Base-by-base conservation (phyloP, 1,140 invertebrate species). In the Procambarus clarkii region DNA sequence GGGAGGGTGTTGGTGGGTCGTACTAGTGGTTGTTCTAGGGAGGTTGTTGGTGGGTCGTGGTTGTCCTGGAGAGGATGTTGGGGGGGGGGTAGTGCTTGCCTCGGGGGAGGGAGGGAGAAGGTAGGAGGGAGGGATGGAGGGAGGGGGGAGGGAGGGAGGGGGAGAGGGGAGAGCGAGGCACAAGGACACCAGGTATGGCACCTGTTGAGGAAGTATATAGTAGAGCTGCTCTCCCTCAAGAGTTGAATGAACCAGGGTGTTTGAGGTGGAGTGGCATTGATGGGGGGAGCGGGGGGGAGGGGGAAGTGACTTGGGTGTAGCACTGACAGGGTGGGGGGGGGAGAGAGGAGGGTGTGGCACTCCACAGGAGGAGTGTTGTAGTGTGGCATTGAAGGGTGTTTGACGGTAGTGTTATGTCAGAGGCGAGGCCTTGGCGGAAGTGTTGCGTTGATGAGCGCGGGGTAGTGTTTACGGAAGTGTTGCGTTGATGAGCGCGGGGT, bases 231-330 rank as follows among this genome's bases (percentile, higher is more conserved):
- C 60, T 64, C 60, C 18, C 15, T 15, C 13, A n/a, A 0, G n/a
- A 74, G 69, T 74, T 74, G 69, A 74, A 74, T 74, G 69, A 74
- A 74, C 69, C 69, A 74, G 21, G 69, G 69, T 5, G 21, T 8
- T 74, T 0, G 69, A 24, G 60, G 60, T 18, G 9, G 60, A n/a
- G 50, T 69, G 60, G 13, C 21, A 4, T n/a, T 74, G 69, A 21
- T 24, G 69, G 69, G 5, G n/a, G n/a, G n/a, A 21, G 69, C 34
- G 69, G 5, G 24, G 69, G 24, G 69, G 4, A 8, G 69, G 34
- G 3, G 69, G n/a, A 8, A 21, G 69, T 64, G 60, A 64, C 18
- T 3, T 15, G 4, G 15, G 60, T 69, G 60, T 69, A 15, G 60
- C 0, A 21, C 4, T 69, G 60, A n/a, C 60, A n/a, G 18, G n/a